These are phyloP conservation scores for Lepidurus couesii DNA, from an alignment of 1,140 invertebrate species.

Conservation along the genomic window DNA sequence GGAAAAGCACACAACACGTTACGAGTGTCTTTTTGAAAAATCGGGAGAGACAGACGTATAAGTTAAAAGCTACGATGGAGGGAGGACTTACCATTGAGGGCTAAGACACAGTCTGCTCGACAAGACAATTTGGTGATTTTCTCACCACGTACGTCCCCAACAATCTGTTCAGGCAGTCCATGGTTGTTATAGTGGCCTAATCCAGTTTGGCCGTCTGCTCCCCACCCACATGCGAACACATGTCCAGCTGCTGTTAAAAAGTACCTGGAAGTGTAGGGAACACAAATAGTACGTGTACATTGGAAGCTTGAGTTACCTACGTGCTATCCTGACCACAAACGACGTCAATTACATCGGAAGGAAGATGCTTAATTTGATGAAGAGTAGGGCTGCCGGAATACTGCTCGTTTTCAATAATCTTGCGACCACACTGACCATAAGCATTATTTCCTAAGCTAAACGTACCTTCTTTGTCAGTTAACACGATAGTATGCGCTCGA, in stretches of 20 bases:
- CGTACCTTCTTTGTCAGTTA: slow-evolving; percentile 68
- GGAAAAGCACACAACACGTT: neutral
- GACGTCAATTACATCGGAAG: slow-evolving; percentile 48
- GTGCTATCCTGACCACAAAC: slow-evolving; percentile 85
- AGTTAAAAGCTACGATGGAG: slow-evolving; percentile 23
- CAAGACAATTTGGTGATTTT: slow-evolving; percentile 74
- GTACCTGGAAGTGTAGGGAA: slow-evolving; percentile 52
- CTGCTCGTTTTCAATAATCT: slow-evolving; percentile 69
- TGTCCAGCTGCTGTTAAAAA: slow-evolving; percentile 71
- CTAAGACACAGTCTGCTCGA: slow-evolving; percentile 78
- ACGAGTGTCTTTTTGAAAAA: neutral
- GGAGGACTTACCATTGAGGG: slow-evolving; percentile 65
- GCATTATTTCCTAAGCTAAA: slow-evolving; percentile 86
- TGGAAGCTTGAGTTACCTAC: slow-evolving; percentile 44
- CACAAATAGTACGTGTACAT: slow-evolving; percentile 29
- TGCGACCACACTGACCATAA: slow-evolving; percentile 88
- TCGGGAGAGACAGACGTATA: slow-evolving; percentile 26
- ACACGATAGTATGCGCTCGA: slow-evolving; percentile 73
- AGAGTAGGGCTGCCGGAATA: slow-evolving; percentile 60
- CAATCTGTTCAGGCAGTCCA: slow-evolving; percentile 44
- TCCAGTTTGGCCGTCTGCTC: slow-evolving; percentile 91
- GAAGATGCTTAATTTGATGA: slow-evolving; percentile 46
- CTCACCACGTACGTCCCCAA: slow-evolving; percentile 75
- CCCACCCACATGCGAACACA: slow-evolving; percentile 86
- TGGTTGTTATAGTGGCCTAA: slow-evolving; percentile 60